Percentiles rank a stretch among this genome's conserved stretches.
phyloP scores from a whole-genome alignment of 1,140 invertebrate species.

The Leptoteleia sp. region DNA sequence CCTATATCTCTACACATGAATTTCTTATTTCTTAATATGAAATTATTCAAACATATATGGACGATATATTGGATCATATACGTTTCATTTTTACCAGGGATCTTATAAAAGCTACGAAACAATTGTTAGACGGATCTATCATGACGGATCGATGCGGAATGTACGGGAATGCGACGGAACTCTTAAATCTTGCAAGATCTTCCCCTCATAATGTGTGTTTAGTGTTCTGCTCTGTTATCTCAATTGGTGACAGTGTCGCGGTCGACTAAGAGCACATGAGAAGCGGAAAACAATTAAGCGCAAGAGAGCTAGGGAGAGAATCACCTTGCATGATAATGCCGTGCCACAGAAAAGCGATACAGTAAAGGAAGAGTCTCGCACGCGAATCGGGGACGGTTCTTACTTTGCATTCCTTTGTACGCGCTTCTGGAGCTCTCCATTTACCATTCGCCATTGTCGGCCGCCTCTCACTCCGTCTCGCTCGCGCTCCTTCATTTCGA shows the following conservation, averaged over 20 bases:
- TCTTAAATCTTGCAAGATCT: constrained; percentile 27
- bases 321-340: constrained; percentile 80
- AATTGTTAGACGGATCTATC: no score
- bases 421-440: constrained; percentile 74
- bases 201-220: constrained; percentile 41
- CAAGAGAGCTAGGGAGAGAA: constrained; percentile 66
- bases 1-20: no score
- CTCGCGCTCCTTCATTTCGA: constrained; percentile 72
- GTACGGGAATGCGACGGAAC: neutral
- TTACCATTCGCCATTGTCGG: constrained; percentile 60
- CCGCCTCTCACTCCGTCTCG: constrained; percentile 31
- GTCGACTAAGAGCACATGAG: constrained; percentile 56
- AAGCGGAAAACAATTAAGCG: constrained; percentile 77
- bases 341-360: constrained; percentile 70
- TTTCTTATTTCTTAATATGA: no score
- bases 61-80: no score
- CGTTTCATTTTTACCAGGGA: no score
- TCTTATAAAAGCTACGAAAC: no score
- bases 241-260: constrained; percentile 56
- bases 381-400: constrained; percentile 73
- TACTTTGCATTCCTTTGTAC: constrained; percentile 82
- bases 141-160: no score
- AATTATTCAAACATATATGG: no score
- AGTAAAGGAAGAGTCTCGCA: constrained; percentile 69
- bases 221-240: constrained; percentile 51